Percentiles rank a stretch among this genome's conserved stretches.
These are phyloP conservation scores for Calcarius lapponicus DNA, from an alignment of 2,797 vertebrate species.

Conservation along the genomic window DNA sequence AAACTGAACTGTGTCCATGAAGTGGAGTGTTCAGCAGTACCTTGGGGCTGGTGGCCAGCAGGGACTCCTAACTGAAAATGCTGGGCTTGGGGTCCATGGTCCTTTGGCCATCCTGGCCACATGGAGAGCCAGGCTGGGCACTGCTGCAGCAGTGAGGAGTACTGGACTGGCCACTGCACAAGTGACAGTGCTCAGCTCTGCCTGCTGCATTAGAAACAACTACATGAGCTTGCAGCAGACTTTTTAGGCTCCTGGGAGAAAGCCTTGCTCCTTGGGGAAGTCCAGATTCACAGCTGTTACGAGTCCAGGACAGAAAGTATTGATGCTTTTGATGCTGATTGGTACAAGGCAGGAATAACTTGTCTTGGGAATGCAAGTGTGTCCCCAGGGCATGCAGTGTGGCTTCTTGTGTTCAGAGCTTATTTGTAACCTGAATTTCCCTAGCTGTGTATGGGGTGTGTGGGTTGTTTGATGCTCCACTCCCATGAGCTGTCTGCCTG, in stretches of 20 bases:
- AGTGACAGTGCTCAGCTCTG: not conserved
- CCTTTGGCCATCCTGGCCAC: not conserved
- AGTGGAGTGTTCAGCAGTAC: not conserved
- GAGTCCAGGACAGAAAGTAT: not conserved
- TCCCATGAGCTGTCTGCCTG: not conserved
- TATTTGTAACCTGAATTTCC: conserved; percentile 10
- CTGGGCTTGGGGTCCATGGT: not conserved
- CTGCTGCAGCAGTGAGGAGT: not conserved
- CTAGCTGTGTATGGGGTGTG: not conserved
- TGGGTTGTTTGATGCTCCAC: not conserved
- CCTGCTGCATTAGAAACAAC: not conserved
- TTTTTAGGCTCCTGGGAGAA: not conserved
- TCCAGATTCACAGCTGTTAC: not conserved
- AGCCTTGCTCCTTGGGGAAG: not conserved
- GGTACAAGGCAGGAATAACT: conserved; percentile 23
- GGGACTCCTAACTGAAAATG: not conserved
- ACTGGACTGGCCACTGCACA: not conserved
- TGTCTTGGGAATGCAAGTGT: not conserved
- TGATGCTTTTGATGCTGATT: not conserved
- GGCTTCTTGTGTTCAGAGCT: not conserved
- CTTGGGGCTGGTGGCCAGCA: not conserved
- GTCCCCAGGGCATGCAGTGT: not conserved
- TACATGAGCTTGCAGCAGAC: not conserved
- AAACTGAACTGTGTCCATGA: not conserved
- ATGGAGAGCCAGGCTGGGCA: not conserved